A percentile compares a stretch with the other conserved stretches of the same genome.
Conservation (phyloP, 2,888 invertebrate genomes). For the Meiosimyza decipiens region DNA sequence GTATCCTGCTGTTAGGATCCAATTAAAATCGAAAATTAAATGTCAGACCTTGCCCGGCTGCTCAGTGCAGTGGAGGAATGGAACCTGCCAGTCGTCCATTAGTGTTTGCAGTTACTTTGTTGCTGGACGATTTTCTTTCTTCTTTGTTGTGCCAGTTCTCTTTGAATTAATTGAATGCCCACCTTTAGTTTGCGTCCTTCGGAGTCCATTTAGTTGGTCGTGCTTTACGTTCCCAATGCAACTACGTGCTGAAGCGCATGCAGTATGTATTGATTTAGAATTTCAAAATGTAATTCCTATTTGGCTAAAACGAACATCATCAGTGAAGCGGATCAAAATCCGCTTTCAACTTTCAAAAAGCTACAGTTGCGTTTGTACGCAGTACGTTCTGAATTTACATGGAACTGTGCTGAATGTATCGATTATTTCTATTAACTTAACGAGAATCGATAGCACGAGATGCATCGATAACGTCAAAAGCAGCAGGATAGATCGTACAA, state of each 20-base stretch:
- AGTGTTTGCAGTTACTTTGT: slow-evolving; percentile 6
- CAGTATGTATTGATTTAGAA: slow-evolving; percentile 17
- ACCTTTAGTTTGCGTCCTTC: not conserved
- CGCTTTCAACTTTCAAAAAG: not conserved
- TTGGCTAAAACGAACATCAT: slow-evolving; percentile 13
- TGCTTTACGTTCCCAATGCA: slow-evolving; percentile 29
- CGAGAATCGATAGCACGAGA: too few relatives aligned
- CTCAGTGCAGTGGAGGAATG: not conserved
- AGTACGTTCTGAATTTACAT: too few relatives aligned
- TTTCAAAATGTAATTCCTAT: not conserved
- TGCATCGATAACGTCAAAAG: too few relatives aligned
- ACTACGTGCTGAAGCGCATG: slow-evolving; percentile 4
- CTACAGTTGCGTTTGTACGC: too few relatives aligned
- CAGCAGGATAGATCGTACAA: too few relatives aligned
- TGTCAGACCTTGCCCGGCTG: slow-evolving; percentile 53
- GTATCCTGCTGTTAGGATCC: slow-evolving; percentile 66
- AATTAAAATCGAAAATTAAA: slow-evolving; percentile 67
- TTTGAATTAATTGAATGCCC: slow-evolving; percentile 34
- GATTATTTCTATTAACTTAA: too few relatives aligned
- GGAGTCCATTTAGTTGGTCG: slow-evolving; percentile 12
- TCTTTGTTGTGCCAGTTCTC: slow-evolving; percentile 20
- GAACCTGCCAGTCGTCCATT: not conserved
- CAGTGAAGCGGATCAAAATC: not conserved
- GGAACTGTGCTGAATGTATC: too few relatives aligned
- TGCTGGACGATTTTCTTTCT: slow-evolving; percentile 13